Percentiles rank a stretch among this genome's conserved stretches.
Conservation (phyloP, 2,113 vertebrate genomes). For the Copsychus sechellarum region DNA sequence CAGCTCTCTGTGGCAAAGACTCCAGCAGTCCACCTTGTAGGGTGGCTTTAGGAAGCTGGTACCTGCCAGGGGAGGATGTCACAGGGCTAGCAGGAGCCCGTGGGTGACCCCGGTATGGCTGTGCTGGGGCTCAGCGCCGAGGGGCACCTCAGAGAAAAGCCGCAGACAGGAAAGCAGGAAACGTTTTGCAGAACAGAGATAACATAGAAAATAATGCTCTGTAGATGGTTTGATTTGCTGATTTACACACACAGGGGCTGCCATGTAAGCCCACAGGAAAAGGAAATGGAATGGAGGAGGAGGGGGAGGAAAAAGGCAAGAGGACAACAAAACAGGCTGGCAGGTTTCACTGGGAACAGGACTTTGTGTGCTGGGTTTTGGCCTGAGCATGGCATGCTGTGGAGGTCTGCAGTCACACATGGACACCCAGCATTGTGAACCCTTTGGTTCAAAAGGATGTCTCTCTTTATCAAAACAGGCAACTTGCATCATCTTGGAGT, state of each 20-base stretch:
- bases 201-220: background rate
- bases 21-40: fast-evolving
- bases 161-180: conserved; percentile 40
- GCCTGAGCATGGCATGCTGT: background rate
- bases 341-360: background rate
- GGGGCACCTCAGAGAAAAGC: background rate
- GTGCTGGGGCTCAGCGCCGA: fast-evolving
- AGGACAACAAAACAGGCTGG: background rate
- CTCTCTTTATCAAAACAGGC: background rate
- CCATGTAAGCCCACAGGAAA: conserved; percentile 19
- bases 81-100: fast-evolving
- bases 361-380: background rate
- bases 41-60: background rate
- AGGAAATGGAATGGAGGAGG: background rate
- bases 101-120: fast-evolving
- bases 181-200: conserved; percentile 24
- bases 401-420: background rate
- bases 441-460: background rate
- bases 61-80: background rate
- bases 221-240: background rate
- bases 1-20: background rate
- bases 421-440: background rate
- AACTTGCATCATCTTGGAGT: background rate
- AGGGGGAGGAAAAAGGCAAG: background rate
- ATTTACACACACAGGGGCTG: background rate